phyloP scores from a whole-genome alignment of 2,797 vertebrate species.

The Lophius americanus region DNA sequence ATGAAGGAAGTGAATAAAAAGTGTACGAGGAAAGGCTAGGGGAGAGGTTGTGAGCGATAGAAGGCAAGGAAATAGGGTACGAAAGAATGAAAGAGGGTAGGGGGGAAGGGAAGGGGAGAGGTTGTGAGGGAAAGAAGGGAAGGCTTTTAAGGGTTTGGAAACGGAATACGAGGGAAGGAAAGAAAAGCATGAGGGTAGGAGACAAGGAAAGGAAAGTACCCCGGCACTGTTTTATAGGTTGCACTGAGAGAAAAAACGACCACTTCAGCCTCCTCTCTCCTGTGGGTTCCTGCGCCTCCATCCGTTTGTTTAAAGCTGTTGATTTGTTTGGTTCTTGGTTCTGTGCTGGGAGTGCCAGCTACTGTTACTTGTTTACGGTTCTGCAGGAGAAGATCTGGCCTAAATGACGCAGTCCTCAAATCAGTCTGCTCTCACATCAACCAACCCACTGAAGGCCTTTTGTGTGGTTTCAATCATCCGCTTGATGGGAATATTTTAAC shows the following conservation, averaged over 20 bases:
- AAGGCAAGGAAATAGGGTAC: too few species aligned
- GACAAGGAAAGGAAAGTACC: constrained; percentile 20
- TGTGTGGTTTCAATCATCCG: constrained; percentile 12
- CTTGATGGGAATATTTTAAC: constrained; percentile 12
- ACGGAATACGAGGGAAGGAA: too few species aligned
- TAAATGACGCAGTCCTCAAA: constrained; percentile 28
- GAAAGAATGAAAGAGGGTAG: too few species aligned
- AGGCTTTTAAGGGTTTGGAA: too few species aligned
- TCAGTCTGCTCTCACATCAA: constrained; percentile 14
- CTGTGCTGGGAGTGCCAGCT: constrained; percentile 41
- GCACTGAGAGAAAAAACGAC: constrained; percentile 51
- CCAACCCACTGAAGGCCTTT: constrained; percentile 6
- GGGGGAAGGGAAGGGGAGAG: too few species aligned
- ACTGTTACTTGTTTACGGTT: constrained; percentile 43
- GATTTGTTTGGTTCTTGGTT: constrained; percentile 9
- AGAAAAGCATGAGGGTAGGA: too few species aligned
- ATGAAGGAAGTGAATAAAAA: too few species aligned
- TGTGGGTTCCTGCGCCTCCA: constrained; percentile 48
- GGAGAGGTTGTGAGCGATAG: too few species aligned
- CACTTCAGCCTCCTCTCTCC: constrained; percentile 37
- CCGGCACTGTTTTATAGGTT: constrained; percentile 69
- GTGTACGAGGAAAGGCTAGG: too few species aligned
- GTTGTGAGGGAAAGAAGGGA: too few species aligned
- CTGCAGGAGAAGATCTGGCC: constrained; percentile 29
- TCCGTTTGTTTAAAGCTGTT: constrained; percentile 55